Evolutionary conservation across 2,888 invertebrate genomes (phyloP), one percentile per base, ranked within the genome.

Genomic region (Microplitis deprimator): DNA sequence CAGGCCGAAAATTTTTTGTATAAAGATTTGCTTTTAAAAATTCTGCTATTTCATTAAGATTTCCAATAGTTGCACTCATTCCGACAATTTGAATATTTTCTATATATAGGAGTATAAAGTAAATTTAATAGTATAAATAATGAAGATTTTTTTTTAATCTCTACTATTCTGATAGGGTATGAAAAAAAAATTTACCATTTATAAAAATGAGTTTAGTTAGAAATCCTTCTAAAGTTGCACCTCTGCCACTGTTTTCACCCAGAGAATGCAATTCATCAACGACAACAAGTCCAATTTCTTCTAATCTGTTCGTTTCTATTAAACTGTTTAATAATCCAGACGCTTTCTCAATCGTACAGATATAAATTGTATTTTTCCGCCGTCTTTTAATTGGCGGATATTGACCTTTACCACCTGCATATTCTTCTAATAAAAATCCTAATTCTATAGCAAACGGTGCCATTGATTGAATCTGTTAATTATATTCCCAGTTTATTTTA

Each of bases 41-140:
- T 74, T 89, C 85, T 0, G 95, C 93, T 65, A 99, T 87, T 86
- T 98, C 96, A 0, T 92, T 88, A 74, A 98, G 91, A 90, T 99
- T 98, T 77, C 96, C 97, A 83, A 99, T 95, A 0, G 99, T 99
- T 0, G 99, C 99, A 90, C 97, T 98, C 98, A 99, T 98, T 29
- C 97, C 98, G 17, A 99, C 93, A 77, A 99, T 94, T 88, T 98
- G 98, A 78, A 96, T 94, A 76, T 91, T 90, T 65, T 91, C 93
- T 93, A 84, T n/a, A n/a, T n/a, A n/a, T n/a, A 38, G 75, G 69
- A 16, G 13, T 50, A 40, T n/a, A 65, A 77, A 17, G n/a, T 29
- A 70, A 75, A 81, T 50, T 50, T 8, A 8, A 50, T 13, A 29
- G 29, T 4, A 29, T 4, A 29, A 29, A 29, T 29, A 29, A 29